phyloP scores from a whole-genome alignment of 2,797 vertebrate genomes.

The Harpagifer antarcticus region DNA sequence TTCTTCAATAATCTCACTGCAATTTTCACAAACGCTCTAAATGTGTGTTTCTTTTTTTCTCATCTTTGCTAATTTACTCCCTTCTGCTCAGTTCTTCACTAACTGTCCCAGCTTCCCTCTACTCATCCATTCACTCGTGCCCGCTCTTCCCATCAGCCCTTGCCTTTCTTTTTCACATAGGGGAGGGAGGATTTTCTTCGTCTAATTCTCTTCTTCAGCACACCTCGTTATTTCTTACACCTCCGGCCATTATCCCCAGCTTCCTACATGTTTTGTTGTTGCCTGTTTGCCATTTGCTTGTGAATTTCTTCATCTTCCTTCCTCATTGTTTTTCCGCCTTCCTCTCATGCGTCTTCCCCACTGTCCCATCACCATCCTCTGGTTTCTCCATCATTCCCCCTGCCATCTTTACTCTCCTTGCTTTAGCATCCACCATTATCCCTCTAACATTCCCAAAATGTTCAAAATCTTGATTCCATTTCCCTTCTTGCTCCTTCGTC shows the following conservation, averaged over 20 bases:
- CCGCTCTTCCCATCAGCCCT: background rate
- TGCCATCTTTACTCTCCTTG: constrained; percentile 42
- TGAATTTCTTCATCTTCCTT: constrained; percentile 30
- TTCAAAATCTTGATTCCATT: constrained; percentile 41
- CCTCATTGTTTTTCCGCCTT: constrained; percentile 39
- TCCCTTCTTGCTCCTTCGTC: constrained; percentile 17
- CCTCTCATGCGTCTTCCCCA: constrained; percentile 17
- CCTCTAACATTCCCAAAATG: constrained; percentile 37
- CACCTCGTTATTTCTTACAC: constrained; percentile 64
- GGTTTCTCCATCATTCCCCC: constrained; percentile 30
- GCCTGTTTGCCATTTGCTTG: constrained; percentile 34
- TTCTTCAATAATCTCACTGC: constrained; percentile 6
- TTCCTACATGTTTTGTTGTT: constrained; percentile 38
- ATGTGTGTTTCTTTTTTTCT: background rate
- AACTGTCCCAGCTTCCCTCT: constrained; percentile 37
- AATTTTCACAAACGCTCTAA: constrained; percentile 14
- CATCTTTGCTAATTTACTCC: constrained; percentile 49
- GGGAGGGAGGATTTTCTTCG: background rate
- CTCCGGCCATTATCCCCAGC: constrained; percentile 42
- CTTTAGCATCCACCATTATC: constrained; percentile 53
- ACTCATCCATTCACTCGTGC: constrained; percentile 26
- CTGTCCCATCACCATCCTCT: constrained; percentile 43
- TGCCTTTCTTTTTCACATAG: background rate
- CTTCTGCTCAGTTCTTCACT: constrained; percentile 27
- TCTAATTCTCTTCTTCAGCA: constrained; percentile 41